Conservation (phyloP, 2,888 invertebrate genomes). For the Ommatoiulus sabulosus region DNA sequence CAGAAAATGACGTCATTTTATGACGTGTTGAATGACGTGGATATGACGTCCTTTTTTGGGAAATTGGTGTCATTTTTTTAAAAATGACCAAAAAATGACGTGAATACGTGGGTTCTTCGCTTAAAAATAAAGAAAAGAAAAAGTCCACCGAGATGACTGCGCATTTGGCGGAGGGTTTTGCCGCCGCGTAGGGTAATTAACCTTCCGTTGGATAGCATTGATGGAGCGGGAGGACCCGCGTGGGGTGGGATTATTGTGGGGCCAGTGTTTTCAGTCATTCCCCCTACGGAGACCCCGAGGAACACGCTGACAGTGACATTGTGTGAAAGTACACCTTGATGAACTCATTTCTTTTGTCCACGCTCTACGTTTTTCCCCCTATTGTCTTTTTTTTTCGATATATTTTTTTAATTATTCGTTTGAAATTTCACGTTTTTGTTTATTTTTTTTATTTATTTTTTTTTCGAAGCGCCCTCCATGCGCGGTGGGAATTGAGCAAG, state of each 20-base stretch:
- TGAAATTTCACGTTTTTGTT: not conserved
- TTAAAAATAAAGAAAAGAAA: not conserved
- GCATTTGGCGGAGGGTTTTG: not conserved
- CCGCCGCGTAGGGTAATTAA: conserved; percentile 30
- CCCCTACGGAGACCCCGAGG: not conserved
- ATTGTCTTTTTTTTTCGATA: conserved; percentile 25
- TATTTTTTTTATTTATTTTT: not conserved
- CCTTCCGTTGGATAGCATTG: conserved; percentile 41
- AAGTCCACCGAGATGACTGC: not conserved
- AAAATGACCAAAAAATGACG: too few species aligned
- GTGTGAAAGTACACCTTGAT: conserved; percentile 44
- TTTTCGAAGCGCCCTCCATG: not conserved
- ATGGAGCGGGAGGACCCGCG: not conserved
- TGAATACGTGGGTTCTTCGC: not conserved
- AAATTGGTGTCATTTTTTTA: too few species aligned
- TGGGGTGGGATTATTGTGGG: conserved; percentile 15
- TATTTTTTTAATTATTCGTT: conserved; percentile 45
- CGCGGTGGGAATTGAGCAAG: not conserved
- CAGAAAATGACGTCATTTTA: too few species aligned
- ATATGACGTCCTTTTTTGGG: too few species aligned
- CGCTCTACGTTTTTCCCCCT: not conserved
- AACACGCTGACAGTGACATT: conserved; percentile 43
- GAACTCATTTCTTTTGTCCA: conserved; percentile 42
- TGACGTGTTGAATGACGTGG: too few species aligned
- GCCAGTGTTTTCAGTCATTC: conserved; percentile 45